Percentiles rank a stretch among this genome's conserved stretches.
Conservation (phyloP, 2,888 invertebrate genomes). For the Terebella lapidaria region DNA sequence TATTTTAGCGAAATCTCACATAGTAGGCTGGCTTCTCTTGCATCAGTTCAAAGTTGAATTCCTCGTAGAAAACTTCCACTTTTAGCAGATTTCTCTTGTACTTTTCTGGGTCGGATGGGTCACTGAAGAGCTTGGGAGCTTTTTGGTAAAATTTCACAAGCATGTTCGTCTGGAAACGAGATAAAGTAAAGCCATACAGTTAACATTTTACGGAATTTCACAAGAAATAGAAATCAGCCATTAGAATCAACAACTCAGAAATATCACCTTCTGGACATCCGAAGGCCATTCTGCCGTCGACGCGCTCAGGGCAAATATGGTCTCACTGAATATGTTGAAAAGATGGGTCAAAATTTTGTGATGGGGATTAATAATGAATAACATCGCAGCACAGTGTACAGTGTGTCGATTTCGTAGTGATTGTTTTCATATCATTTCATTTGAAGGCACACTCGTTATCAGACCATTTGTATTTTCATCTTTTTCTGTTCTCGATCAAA, state of each 20-base stretch:
- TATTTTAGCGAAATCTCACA: constrained; percentile 1
- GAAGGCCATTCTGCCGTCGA: constrained; percentile 1
- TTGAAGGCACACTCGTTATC: too few species aligned
- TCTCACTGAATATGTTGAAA: too few species aligned
- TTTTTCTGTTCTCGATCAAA: too few species aligned
- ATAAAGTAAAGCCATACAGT: not conserved
- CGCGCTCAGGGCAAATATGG: not conserved
- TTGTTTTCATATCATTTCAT: too few species aligned
- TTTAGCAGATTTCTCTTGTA: not conserved
- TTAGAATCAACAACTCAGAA: not conserved
- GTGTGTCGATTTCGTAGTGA: too few species aligned
- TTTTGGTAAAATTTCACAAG: not conserved
- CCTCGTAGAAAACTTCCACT: not conserved
- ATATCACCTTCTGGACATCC: not conserved
- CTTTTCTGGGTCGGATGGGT: constrained; percentile 1
- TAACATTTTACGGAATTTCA: not conserved
- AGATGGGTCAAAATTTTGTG: too few species aligned
- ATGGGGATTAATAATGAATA: too few species aligned
- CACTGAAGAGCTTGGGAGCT: not conserved
- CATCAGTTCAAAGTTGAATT: not conserved
- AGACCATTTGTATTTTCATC: too few species aligned
- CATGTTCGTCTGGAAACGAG: not conserved
- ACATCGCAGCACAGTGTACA: too few species aligned
- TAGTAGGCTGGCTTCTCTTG: not conserved
- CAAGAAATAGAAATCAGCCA: not conserved